Conservation (phyloP, 2,797 vertebrate species). For the Eulemur rubriventer region DNA sequence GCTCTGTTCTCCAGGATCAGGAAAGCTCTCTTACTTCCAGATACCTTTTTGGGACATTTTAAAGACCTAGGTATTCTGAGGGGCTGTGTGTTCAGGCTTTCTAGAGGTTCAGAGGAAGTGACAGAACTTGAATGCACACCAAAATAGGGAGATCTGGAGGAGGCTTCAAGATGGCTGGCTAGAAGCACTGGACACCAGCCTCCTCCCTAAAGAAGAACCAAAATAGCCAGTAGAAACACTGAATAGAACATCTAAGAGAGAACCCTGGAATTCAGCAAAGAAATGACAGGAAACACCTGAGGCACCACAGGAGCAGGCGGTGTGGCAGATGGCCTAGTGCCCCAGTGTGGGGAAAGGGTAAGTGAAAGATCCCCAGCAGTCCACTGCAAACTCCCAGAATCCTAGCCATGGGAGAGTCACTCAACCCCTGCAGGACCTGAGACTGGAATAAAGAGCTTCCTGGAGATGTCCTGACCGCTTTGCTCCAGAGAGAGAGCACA, state of each 20-base stretch:
- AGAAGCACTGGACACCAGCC: neutral
- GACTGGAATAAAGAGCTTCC: neutral
- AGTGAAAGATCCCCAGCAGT: neutral
- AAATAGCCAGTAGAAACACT: neutral
- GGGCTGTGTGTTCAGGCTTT: neutral
- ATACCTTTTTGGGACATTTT: neutral
- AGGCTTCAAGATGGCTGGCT: neutral
- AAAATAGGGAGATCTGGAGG: neutral
- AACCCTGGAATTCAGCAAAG: neutral
- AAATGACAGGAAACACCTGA: neutral
- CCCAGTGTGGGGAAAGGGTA: neutral
- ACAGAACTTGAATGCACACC: neutral
- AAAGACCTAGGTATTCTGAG: neutral
- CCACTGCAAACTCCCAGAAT: neutral
- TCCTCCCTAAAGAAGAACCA: neutral
- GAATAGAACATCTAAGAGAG: neutral
- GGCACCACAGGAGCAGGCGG: neutral
- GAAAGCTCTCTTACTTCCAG: neutral
- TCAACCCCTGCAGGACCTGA: neutral
- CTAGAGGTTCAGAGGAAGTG: neutral
- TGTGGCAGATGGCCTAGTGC: neutral
- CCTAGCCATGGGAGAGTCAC: neutral
- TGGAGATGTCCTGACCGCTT: neutral
- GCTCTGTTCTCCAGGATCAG: neutral
- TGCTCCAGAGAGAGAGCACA: no score